These are phyloP conservation scores for Aphelocoma coerulescens DNA, from an alignment of 2,113 vertebrate species.

Conservation along the genomic window DNA sequence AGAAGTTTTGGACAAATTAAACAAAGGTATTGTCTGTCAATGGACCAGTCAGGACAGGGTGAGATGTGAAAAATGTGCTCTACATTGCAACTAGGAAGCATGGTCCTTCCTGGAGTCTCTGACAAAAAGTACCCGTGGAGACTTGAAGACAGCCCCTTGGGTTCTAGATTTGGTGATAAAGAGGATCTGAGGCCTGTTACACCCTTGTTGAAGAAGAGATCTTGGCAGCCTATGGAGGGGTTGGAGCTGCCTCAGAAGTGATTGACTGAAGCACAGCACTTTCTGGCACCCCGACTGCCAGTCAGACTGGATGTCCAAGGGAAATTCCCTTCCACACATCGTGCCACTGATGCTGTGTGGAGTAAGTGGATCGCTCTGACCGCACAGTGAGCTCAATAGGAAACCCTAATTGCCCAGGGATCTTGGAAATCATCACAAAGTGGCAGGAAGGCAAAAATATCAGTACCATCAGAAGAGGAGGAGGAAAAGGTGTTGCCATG, in stretches of 20 bases:
- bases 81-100: not conserved
- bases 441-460: not conserved
- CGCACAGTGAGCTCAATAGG: not conserved
- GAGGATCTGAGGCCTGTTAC: not conserved
- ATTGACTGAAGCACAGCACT: not conserved
- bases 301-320: not conserved
- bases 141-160: too few species aligned
- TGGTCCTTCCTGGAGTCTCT: not conserved
- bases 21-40: not conserved
- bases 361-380: not conserved
- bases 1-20: not conserved
- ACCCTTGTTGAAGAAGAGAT: not conserved
- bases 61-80: not conserved
- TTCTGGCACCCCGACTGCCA: not conserved
- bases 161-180: not conserved
- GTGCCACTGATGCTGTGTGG: accelerated
- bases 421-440: not conserved
- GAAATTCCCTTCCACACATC: not conserved
- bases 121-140: not conserved
- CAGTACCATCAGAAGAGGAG: not conserved
- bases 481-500: not conserved
- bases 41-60: not conserved
- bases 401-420: not conserved
- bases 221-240: not conserved
- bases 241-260: not conserved